These are phyloP conservation scores for Papilio elwesi DNA, from an alignment of 2,888 invertebrate species.

Conservation along the genomic window DNA sequence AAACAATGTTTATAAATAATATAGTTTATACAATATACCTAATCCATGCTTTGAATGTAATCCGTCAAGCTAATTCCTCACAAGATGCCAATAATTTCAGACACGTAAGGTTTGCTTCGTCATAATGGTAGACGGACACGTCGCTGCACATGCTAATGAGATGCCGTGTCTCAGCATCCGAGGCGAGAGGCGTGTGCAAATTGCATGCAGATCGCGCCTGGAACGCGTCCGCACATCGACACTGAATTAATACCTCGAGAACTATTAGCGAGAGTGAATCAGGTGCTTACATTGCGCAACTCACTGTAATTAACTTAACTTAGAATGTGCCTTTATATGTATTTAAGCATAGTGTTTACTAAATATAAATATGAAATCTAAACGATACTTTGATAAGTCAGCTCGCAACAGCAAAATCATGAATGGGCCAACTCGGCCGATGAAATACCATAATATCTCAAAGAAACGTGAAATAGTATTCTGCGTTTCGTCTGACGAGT, in stretches of 20 bases:
- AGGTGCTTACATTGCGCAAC: neutral
- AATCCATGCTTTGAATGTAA: too few relatives aligned
- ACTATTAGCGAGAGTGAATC: slow-evolving; percentile 30
- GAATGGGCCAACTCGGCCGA: too few relatives aligned
- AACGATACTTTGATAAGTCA: too few relatives aligned
- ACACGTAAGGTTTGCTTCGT: neutral
- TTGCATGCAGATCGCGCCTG: slow-evolving; percentile 34
- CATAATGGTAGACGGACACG: neutral
- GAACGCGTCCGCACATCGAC: slow-evolving; percentile 19
- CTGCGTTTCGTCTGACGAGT: too few relatives aligned
- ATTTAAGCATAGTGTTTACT: neutral
- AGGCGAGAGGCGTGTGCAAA: slow-evolving; percentile 23
- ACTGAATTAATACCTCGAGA: neutral
- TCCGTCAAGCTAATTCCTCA: too few relatives aligned
- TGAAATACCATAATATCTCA: too few relatives aligned
- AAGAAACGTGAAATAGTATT: too few relatives aligned
- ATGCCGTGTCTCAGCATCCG: neutral
- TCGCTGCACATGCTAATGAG: slow-evolving; percentile 22
- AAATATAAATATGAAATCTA: neutral
- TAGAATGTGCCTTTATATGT: neutral
- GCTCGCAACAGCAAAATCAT: too few relatives aligned
- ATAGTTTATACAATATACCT: too few relatives aligned
- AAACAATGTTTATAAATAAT: too few relatives aligned
- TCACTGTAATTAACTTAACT: neutral
- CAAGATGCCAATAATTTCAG: too few relatives aligned